Base-by-base conservation (phyloP, 2,797 vertebrate species). In the Muscicapa striata region DNA sequence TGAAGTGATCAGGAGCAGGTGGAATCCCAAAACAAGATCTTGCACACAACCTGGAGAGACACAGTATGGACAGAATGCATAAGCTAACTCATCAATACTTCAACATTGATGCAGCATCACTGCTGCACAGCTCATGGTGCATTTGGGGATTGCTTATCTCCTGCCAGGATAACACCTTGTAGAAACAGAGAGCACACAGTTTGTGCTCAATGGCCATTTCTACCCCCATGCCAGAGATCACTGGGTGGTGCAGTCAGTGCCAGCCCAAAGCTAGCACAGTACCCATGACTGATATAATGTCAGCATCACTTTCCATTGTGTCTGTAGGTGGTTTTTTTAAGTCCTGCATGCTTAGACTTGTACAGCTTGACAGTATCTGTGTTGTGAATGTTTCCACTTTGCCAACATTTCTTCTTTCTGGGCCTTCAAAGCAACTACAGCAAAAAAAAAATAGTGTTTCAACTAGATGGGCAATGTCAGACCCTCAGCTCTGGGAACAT, bases 191-290 rank as follows among this genome's bases (percentile, higher is more conserved):
- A 67, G 13, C 1, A 3, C 59, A 30, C 2, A 1, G n/a, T 38
- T 45, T 19, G 38, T 54, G 51, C 29, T 32, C 18, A 32, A 41
- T 52, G 49, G 41, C 0, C 0, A 68, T 76, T 86, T 84, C 55
- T 69, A 45, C 8, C n/a, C 46, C 43, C 1, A 1, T 26, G 30
- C 40, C 40, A 24, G 36, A 49, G 20, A 48, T 24, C 1, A 0
- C 32, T 32, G 48, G 34, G 18, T n/a, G 43, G 6, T 6, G 3
- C 11, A 22, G 38, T 6, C 0, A 1, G 41, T 70, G 27, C 46
- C 43, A 62, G 64, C 26, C 51, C n/a, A 58, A 59, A 61, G 55
- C 40, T 30, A 21, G 15, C 12, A 7, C 0, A 9, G 30, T 34
- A 40, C 30, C 15, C 57, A 5, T 4, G 9, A 30, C 20, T n/a